Base-by-base conservation (phyloP, 2,113 vertebrate species). In the Eptesicus fuscus region DNA sequence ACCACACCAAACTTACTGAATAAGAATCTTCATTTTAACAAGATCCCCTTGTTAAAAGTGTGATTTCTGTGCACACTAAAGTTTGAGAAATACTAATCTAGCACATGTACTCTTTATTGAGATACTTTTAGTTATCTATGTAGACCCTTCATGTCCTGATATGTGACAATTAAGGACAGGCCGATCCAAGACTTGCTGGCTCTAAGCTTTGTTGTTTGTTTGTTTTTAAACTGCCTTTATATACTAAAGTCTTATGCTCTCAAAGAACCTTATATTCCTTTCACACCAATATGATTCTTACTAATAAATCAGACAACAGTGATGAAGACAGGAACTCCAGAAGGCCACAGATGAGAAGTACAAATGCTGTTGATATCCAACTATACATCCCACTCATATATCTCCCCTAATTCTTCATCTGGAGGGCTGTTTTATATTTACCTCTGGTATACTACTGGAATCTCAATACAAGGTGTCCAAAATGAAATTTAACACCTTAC, bases 161-260 rank as follows among this genome's bases (percentile, higher is more conserved):
- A 89, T 78, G 9, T 82, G 44, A 9, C 47, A 86, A 9, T 89
- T 80, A 85, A 11, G 22, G 17, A 14, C 28, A 93, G 13, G 65
- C 85, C 67, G 77, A 71, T 37, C 30, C 8, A 88, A 84, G 13
- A 47, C 32, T 42, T 65, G 30, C 5, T 76, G 59, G 7, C 22
- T 76, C 4, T 51, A 59, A 71, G n/a, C 70, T 82, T 65, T 86
- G 56, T 7, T 86, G n/a, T n/a, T n/a, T n/a, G n/a, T n/a, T n/a
- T n/a, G n/a, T n/a, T n/a, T n/a, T n/a, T n/a, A n/a, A 93, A 23
- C 30, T 92, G 37, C 28, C 11, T 82, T 95, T 93, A 49, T 49
- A 23, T 83, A 37, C 44, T 35, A 22, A 89, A 3, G 7, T 77
- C 49, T 88, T 90, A n/a, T 93, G 17, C 51, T 93, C 23, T 82